Conservation (phyloP, 2,888 invertebrate species). For the Philopedon plagiatum region DNA sequence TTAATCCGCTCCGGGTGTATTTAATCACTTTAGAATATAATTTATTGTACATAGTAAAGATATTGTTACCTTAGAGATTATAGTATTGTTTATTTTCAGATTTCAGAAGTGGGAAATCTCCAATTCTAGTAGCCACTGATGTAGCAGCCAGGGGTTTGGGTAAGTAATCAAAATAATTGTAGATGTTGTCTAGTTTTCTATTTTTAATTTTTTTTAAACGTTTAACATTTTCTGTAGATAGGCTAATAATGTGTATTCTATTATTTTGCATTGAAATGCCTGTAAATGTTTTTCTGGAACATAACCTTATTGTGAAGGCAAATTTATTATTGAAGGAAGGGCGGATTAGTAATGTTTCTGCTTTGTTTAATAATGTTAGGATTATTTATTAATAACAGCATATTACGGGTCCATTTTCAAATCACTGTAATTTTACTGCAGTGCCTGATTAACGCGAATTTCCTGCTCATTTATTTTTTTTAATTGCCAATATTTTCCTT, state of each 20-base stretch:
- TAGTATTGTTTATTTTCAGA: slow-evolving; percentile 71
- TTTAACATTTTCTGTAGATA: slow-evolving; percentile 58
- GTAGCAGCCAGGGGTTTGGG: slow-evolving; percentile 95
- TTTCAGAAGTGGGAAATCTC: slow-evolving; percentile 87
- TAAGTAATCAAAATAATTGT: slow-evolving; percentile 70
- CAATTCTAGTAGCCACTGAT: slow-evolving; percentile 94
- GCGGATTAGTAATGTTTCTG: not conserved
- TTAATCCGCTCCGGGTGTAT: no score
- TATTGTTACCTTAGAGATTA: no score
- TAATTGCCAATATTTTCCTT: no score
- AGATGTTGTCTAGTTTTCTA: slow-evolving; percentile 9
- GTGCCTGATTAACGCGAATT: no score
- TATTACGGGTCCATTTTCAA: no score
- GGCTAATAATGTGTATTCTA: slow-evolving; percentile 61
- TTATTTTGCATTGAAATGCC: slow-evolving; percentile 48
- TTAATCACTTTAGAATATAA: no score
- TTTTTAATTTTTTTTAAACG: slow-evolving; percentile 31
- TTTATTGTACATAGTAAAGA: no score
- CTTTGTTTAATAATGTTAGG: not conserved
- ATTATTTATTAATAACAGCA: no score
- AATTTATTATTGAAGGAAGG: not conserved
- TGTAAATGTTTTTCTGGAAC: slow-evolving; percentile 21
- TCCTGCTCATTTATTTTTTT: no score
- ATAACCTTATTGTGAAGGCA: slow-evolving; percentile 26
- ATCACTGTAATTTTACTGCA: no score